A percentile compares a stretch with the other conserved stretches of the same genome.
Conservation (phyloP, 2,113 vertebrate genomes). For the Acrocephalus kingi region DNA sequence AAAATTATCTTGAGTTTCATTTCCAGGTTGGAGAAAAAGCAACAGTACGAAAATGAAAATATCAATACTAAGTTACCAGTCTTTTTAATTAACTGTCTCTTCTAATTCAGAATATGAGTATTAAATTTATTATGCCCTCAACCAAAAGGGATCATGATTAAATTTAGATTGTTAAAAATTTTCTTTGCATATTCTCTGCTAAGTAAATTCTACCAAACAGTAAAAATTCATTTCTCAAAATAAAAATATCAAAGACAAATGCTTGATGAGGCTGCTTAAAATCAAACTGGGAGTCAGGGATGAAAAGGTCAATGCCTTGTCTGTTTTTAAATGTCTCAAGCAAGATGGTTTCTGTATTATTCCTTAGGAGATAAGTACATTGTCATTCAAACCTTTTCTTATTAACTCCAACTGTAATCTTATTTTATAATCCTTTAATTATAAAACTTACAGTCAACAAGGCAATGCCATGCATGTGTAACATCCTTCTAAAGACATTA, state of each 20-base stretch:
- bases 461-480: neutral
- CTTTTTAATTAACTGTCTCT: neutral
- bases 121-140: neutral
- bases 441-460: neutral
- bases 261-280: neutral
- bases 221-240: neutral
- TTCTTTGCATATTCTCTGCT: neutral
- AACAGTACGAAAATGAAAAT: neutral
- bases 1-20: neutral
- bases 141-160: neutral
- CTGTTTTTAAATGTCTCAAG: neutral
- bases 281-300: neutral
- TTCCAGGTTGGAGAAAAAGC: neutral
- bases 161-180: neutral
- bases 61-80: neutral
- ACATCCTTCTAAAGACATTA: neutral
- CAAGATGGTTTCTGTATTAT: neutral
- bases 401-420: neutral
- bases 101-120: neutral
- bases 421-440: slow-evolving; percentile 22
- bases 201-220: neutral
- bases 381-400: neutral
- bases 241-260: neutral
- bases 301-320: neutral
- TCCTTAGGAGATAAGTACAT: neutral